Evolutionary conservation across 2,113 vertebrate species (phyloP).

Genomic region (Megaceryle torquata): DNA sequence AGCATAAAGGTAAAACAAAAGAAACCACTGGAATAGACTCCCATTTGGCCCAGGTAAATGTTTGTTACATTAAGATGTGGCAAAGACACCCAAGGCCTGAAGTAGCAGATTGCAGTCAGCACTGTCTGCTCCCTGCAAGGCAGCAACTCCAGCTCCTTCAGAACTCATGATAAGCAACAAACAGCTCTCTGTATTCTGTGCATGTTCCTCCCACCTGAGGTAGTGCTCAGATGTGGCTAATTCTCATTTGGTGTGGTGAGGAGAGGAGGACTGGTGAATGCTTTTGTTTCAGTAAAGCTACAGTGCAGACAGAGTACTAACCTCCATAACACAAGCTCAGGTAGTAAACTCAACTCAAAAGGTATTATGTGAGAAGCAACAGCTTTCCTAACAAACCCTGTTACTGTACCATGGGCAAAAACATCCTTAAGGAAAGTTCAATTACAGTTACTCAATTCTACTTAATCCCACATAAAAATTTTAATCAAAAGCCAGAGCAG

Average conservation of each 20-base stretch:
- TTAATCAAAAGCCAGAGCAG: slow-evolving; percentile 48
- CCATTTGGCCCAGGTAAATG: background rate
- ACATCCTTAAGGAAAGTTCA: slow-evolving; percentile 25
- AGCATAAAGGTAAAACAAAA: background rate
- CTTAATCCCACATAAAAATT: slow-evolving; percentile 9
- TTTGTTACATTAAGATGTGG: background rate
- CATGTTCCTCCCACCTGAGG: background rate
- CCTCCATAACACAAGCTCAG: background rate
- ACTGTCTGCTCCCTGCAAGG: background rate
- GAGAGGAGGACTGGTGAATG: background rate
- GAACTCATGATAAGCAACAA: background rate
- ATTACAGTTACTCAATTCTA: slow-evolving; percentile 34
- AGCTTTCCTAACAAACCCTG: background rate
- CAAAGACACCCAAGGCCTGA: background rate
- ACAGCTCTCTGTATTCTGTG: background rate
- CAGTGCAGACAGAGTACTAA: background rate
- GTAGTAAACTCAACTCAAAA: background rate
- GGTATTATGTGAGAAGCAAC: background rate
- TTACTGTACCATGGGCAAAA: background rate
- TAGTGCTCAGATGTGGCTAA: background rate
- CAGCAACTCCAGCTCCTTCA: background rate
- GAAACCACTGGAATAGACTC: background rate
- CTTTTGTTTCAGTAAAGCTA: background rate
- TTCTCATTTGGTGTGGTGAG: background rate
- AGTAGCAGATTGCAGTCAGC: background rate